Base-by-base conservation (phyloP, 1,140 invertebrate genomes). In the Papilio dardanus region DNA sequence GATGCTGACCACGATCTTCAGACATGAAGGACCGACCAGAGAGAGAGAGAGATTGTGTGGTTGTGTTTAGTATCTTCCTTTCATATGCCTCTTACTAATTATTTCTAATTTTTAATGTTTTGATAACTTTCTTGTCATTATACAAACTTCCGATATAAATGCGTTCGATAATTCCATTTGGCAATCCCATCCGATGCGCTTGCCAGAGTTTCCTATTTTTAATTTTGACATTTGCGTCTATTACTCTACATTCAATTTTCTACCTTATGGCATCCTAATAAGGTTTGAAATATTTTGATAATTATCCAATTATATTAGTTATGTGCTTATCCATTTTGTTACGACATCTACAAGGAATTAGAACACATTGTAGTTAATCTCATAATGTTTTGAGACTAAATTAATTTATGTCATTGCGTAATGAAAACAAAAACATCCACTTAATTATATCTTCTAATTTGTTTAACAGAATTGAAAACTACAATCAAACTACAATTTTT, bases 121-220 rank as follows among this genome's bases (percentile, higher is more conserved):
- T 14, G 10, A 58, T 54, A 54, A 28, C 54, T 62, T 54, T 54
- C 21, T 10, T 62, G 28, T 62, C 12, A 5, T 67, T 14, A 66
- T 67, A 19, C 19, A 35, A 67, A 21, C 65, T 67, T 67, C 65
- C 65, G 65, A 67, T 69, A 8, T 31, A 73, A 77, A 74, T 71
- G 58, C 66, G 46, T 75, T 75, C 74, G 67, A 75, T 71, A 66
- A 66, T 75, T 71, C 67, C n/a, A 77, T 75, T 78, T 78, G 77
- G 77, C 77, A 78, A 24, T 75, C 66, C 62, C 67, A 71, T 77
- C 40, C 71, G 21, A 71, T 71, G 62, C 75, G 71, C 69, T 73
- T 81, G 79, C 79, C 79, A 84, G 74, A 76, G 74, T 24, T 62
- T 71, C 74, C 81, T 82, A 81, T 81, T 83, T 80, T 83, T 81